phyloP scores from a whole-genome alignment of 2,797 vertebrate genomes.

The Chelonia mydas region DNA sequence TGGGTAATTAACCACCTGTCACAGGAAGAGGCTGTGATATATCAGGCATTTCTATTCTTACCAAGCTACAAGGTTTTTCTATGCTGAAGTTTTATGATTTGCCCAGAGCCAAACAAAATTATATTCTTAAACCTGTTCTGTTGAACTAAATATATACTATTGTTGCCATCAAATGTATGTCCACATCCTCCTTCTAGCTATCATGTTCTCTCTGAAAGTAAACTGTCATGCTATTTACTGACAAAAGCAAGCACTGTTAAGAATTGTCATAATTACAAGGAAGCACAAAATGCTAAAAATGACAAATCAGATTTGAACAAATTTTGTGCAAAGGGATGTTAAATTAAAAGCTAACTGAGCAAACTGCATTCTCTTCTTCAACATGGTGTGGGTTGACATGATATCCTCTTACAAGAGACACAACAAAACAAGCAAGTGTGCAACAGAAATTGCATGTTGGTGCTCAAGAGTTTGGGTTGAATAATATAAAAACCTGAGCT shows the following conservation, averaged over 20 bases:
- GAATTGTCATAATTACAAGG: background rate
- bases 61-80: background rate
- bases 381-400: accelerated
- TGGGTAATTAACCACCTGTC: background rate
- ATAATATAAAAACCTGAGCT: background rate
- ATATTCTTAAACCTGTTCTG: background rate
- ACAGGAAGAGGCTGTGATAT: background rate
- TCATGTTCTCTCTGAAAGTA: background rate
- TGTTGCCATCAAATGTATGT: background rate
- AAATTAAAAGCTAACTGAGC: background rate
- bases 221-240: accelerated
- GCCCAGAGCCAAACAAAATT: background rate
- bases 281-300: background rate
- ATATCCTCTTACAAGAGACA: background rate
- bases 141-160: background rate
- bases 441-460: background rate
- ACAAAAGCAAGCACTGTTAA: background rate
- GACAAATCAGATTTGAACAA: background rate
- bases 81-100: background rate
- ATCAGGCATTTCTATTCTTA: background rate
- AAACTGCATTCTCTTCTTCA: background rate
- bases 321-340: accelerated
- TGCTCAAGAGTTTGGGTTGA: background rate
- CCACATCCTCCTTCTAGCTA: background rate
- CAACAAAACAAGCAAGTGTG: background rate